Percentiles rank a stretch among this genome's conserved stretches.
Conservation (phyloP, 2,888 invertebrate genomes). For the Protonemura montana region DNA sequence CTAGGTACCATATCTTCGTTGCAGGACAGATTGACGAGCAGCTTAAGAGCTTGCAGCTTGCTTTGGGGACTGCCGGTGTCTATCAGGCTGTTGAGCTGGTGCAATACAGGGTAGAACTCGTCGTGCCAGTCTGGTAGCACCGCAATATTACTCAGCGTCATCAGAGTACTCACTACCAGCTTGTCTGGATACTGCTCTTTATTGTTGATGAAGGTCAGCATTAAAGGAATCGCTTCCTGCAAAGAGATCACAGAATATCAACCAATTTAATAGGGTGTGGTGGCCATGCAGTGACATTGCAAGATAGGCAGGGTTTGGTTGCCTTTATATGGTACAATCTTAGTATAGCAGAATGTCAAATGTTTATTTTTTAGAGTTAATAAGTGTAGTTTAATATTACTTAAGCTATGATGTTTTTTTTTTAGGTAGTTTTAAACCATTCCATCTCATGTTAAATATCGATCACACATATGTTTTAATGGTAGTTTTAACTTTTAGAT, state of each 20-base stretch:
- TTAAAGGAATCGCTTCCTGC: slow-evolving; percentile 61
- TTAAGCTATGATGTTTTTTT: no score
- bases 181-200: slow-evolving; percentile 57
- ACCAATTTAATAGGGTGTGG: no score
- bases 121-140: slow-evolving; percentile 61
- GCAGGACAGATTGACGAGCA: slow-evolving; percentile 67
- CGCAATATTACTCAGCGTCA: slow-evolving; percentile 64
- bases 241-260: slow-evolving; percentile 44
- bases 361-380: no score
- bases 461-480: no score
- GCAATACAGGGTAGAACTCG: slow-evolving; percentile 61
- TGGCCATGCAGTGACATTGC: no score
- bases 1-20: slow-evolving; percentile 67
- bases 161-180: slow-evolving; percentile 60
- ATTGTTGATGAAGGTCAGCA: slow-evolving; percentile 58
- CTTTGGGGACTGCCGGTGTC: slow-evolving; percentile 58
- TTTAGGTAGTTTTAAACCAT: no score
- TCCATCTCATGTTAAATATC: no score
- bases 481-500: no score
- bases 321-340: no score
- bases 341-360: no score
- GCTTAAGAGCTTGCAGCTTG: slow-evolving; percentile 63
- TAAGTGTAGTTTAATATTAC: no score
- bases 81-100: slow-evolving; percentile 60
- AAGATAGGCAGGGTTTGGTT: no score